Base-by-base conservation (phyloP, 2,888 invertebrate genomes). In the Brenthis daphne region DNA sequence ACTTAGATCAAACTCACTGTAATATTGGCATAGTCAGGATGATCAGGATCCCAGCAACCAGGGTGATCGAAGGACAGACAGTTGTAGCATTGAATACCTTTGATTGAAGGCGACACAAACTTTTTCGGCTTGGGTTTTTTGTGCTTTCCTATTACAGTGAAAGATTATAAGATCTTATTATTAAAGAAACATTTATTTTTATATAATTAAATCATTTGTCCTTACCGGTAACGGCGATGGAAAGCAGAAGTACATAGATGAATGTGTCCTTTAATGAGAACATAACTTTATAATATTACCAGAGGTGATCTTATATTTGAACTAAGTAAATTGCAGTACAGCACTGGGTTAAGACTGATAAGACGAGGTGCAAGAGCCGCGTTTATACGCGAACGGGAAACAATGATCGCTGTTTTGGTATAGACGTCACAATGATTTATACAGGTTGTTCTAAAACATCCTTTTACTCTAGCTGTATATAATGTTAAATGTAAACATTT, bases 41-140 rank as follows among this genome's bases (percentile, higher is more conserved):
- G 92, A 71, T 90, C 91, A 29, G 92, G 92, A 75, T 92, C 92
- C 92, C 92, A 92, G 82, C 92, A 92, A 61, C 92, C 92, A 47
- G 90, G 89, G 77, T 92, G 90, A 81, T 92, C 92, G 80, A 89
- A 90, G 20, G 92, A 92, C 57, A 92, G 77, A 74, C 92, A 92
- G 79, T 92, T 92, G 83, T 92, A 92, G 76, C 92, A 92, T 78
- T 89, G 91, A 70, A 90, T 87, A 20, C 92, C 92, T 72, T 88
- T 89, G 1, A 89, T 82, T 1, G 83, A 80, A 0, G 89, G 85
- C 0, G 89, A 85, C 43, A 88, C 85, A 70, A 88, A 85, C 80
- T 91, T 90, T 80, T 90, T 91, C 6, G 84, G 86, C 77, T 89
- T 90, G 29, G 79, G 76, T 74, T 91, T 92, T 79, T 90, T 91